Percentiles rank a stretch among this genome's conserved stretches.
These are phyloP conservation scores for Nematostella vectensis DNA, from an alignment of 92 coral and sea anemone species.

Conservation along the genomic window DNA sequence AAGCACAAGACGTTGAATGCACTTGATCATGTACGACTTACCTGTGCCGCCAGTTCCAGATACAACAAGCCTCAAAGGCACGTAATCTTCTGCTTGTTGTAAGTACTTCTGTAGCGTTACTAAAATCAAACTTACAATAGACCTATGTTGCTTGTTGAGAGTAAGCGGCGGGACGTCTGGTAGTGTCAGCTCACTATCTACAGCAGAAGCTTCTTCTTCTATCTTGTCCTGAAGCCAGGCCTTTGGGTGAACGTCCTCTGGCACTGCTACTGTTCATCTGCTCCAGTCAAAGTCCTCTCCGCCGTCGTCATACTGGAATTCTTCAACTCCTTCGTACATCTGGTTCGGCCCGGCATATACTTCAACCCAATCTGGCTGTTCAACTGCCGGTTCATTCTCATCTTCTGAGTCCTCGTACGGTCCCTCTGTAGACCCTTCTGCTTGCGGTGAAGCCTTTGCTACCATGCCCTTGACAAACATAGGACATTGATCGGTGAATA, in stretches of 20 bases:
- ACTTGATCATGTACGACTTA: too few species aligned
- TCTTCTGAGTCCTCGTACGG: not conserved
- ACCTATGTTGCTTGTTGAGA: slow-evolving; percentile 16
- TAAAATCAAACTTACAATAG: slow-evolving; percentile 18
- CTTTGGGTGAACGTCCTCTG: too few species aligned
- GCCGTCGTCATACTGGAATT: not conserved
- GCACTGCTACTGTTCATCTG: too few species aligned
- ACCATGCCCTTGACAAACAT: slow-evolving; percentile 30
- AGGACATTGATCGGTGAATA: slow-evolving; percentile 12
- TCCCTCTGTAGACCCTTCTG: slow-evolving; percentile 19
- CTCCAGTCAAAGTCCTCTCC: not conserved
- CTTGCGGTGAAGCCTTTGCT: slow-evolving; percentile 12
- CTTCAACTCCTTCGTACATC: not conserved
- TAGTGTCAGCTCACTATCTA: not conserved
- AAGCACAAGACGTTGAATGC: not conserved
- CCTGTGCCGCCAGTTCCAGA: too few species aligned
- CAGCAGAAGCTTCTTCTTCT: slow-evolving; percentile 1
- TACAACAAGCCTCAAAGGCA: not conserved
- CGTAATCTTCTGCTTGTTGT: not conserved
- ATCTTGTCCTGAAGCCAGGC: slow-evolving; percentile 21
- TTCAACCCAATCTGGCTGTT: slow-evolving; percentile 4
- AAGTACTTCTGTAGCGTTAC: not conserved
- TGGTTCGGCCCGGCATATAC: slow-evolving; percentile 7
- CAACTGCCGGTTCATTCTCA: not conserved
- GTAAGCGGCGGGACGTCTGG: slow-evolving; percentile 27